A percentile compares a stretch with the other conserved stretches of the same genome.
These are phyloP conservation scores for Falco columbarius DNA, from an alignment of 2,797 vertebrate species.

Conservation along the genomic window DNA sequence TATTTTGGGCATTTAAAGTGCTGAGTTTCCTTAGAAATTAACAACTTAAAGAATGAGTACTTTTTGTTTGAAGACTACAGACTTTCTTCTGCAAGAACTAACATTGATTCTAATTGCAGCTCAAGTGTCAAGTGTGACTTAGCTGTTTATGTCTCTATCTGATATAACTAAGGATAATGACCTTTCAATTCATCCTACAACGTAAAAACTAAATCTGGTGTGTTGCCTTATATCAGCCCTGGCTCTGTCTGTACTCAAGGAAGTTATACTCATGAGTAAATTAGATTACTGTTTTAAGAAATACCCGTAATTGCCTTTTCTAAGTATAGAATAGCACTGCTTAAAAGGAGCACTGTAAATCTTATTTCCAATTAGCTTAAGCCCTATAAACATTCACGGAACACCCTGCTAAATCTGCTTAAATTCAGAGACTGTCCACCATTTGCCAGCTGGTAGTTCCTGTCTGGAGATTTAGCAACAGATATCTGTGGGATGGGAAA, in stretches of 20 bases:
- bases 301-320: not conserved
- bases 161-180: not conserved
- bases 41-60: not conserved
- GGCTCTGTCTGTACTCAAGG: not conserved
- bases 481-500: constrained; percentile 51
- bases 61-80: not conserved
- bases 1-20: not conserved
- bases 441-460: constrained; percentile 40
- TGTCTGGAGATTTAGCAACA: constrained; percentile 54
- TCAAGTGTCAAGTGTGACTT: not conserved
- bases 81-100: not conserved
- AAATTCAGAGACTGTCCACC: constrained; percentile 18
- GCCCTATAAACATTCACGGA: constrained; percentile 44
- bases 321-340: constrained; percentile 15
- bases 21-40: not conserved
- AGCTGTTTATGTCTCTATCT: not conserved
- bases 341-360: constrained; percentile 59
- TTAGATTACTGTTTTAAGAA: constrained; percentile 47
- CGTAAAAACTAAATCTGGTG: not conserved
- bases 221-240: not conserved
- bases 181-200: not conserved
- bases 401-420: constrained; percentile 57
- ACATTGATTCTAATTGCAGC: not conserved
- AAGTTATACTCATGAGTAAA: constrained; percentile 22
- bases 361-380: constrained; percentile 66